A percentile compares a stretch with the other conserved stretches of the same genome.
Conservation (phyloP, 2,797 vertebrate species). For the Gobionotothen gibberifrons region DNA sequence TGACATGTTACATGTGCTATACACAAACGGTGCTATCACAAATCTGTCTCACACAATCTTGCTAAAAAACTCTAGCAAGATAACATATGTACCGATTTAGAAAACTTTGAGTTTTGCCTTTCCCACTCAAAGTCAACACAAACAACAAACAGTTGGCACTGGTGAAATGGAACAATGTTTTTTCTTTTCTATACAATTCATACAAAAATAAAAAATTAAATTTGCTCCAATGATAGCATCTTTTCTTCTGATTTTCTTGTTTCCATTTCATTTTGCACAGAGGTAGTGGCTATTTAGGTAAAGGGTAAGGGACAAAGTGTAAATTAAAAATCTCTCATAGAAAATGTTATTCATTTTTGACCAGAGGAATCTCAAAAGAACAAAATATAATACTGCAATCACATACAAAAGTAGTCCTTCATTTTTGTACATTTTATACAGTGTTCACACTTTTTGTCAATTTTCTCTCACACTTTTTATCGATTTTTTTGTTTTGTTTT, state of each 20-base stretch:
- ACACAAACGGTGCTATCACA: constrained; percentile 71
- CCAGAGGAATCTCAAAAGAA: constrained; percentile 87
- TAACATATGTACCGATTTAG: constrained; percentile 72
- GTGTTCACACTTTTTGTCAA: constrained; percentile 80
- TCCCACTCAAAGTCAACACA: constrained; percentile 74
- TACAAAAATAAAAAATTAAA: constrained; percentile 89
- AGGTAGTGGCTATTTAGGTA: constrained; percentile 88
- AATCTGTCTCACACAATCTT: constrained; percentile 60
- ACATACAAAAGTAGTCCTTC: constrained; percentile 99
- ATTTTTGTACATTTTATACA: constrained; percentile 91
- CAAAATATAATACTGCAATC: constrained; percentile 99
- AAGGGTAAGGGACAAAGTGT: constrained; percentile 77
- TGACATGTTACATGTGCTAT: constrained; percentile 77
- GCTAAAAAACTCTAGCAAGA: constrained; percentile 58
- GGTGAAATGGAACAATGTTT: constrained; percentile 84
- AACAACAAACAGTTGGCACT: constrained; percentile 81
- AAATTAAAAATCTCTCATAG: constrained; percentile 84
- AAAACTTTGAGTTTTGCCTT: constrained; percentile 71
- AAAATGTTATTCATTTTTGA: constrained; percentile 83
- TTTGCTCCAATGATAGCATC: constrained; percentile 80
- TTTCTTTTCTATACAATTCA: constrained; percentile 85
- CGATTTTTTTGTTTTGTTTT: constrained; percentile 48
- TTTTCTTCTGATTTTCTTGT: constrained; percentile 75
- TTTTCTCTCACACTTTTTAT: constrained; percentile 75
- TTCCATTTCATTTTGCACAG: constrained; percentile 85